A percentile compares a stretch with the other conserved stretches of the same genome.
phyloP scores from a whole-genome alignment of 2,888 invertebrate species.

The Eubasilissa splendida region DNA sequence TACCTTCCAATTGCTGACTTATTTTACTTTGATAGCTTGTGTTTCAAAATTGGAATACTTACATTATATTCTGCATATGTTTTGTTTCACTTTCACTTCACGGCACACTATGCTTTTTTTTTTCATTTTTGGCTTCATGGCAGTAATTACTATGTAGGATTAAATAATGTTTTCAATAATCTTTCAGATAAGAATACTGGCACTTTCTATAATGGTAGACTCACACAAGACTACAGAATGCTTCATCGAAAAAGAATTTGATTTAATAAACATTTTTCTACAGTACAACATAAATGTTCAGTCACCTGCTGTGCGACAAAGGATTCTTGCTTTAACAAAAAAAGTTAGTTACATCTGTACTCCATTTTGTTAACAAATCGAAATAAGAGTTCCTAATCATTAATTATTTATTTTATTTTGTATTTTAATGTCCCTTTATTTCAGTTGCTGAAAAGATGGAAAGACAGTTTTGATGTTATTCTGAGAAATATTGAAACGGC shows the following conservation, averaged over 20 bases:
- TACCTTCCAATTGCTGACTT: too few species aligned
- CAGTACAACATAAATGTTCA: conserved; percentile 80
- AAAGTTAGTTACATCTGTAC: conserved; percentile 72
- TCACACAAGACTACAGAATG: conserved; percentile 82
- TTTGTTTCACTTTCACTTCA: not conserved
- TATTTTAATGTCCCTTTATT: conserved; percentile 32
- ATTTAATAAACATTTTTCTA: conserved; percentile 76
- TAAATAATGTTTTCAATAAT: conserved; percentile 17
- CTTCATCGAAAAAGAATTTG: conserved; percentile 75
- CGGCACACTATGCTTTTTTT: too few species aligned
- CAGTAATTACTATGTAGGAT: not conserved
- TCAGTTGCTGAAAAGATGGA: conserved; percentile 50
- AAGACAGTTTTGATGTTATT: conserved; percentile 50
- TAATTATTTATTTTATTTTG: not conserved
- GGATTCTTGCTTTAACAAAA: conserved; percentile 78
- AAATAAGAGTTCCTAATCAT: not conserved
- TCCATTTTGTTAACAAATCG: not conserved
- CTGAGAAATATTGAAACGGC: conserved; percentile 43
- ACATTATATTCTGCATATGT: too few species aligned
- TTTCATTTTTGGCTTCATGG: too few species aligned
- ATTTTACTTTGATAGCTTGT: too few species aligned
- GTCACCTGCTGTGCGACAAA: conserved; percentile 79
- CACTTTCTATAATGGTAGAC: conserved; percentile 81
- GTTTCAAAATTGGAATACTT: too few species aligned
- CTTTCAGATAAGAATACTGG: conserved; percentile 78